Evolutionary conservation across 1,140 invertebrate genomes (phyloP), one percentile per base, ranked within the genome.

Genomic region (Mylabris phalerata): DNA sequence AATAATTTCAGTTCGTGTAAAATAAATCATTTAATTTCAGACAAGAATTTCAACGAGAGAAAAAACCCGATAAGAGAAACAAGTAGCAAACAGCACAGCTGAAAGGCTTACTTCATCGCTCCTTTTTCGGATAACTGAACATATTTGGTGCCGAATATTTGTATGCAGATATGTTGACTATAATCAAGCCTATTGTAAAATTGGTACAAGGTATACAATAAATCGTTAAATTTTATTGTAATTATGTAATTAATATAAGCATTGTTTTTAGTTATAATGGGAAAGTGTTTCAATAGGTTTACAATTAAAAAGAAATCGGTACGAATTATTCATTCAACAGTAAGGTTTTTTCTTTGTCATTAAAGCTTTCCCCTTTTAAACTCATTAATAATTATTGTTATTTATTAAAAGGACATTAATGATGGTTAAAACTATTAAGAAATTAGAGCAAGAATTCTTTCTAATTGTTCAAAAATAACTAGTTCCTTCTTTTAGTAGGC

Each of bases 171-270:
- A 42, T 54, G 44, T 54, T 54, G 42, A 46, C 51, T 54, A 13
- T 13, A 13, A 13, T 13, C 13, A 13, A 13, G 13, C 13, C 13
- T 13, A 45, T 13, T 42, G 7, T 5, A 32, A 32, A 54, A 45
- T 32, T 25, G 45, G 51, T 42, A 54, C 51, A 54, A 54, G 51
- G 51, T 32, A 7, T 32, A 32, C 32, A 54, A 46, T 54, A 52
- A 52, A 52, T 52, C 45, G 45, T 54, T 54, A 44, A 45, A 54
- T 54, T 54, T 54, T 46, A 45, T 54, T 32, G 51, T 39, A 42
- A 42, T 54, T 54, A 45, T 54, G 51, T 45, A 54, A 54, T 54
- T 26, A 42, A 46, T 46, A 46, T 25, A 46, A 25, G 42, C 51
- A 54, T 54, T 54, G 42, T 54, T 42, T 52, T 19, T 7, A 7